These are phyloP conservation scores for Ditylenchus dipsaci DNA, from an alignment of 1,140 invertebrate species.

Conservation along the genomic window DNA sequence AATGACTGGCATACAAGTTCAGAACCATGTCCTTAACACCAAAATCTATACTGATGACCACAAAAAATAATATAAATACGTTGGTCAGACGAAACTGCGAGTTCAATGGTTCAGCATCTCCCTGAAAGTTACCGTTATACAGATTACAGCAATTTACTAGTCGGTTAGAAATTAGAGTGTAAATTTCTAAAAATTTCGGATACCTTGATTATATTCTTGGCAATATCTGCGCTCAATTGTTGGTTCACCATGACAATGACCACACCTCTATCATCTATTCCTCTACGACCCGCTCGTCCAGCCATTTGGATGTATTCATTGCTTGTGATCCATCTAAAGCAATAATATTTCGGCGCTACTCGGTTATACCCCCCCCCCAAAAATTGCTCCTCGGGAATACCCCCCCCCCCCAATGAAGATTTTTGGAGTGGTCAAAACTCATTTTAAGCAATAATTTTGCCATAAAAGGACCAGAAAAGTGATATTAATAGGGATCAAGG, in stretches of 20 bases:
- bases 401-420: too few relatives aligned
- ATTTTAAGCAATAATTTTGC: too few relatives aligned
- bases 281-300: constrained; percentile 87
- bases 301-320: constrained; percentile 99
- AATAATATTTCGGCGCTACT: background rate
- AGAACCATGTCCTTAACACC: constrained; percentile 81
- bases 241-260: constrained; percentile 98
- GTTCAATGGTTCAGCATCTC: constrained; percentile 89
- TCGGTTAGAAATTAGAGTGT: too few relatives aligned
- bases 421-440: too few relatives aligned
- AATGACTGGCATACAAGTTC: constrained; percentile 81
- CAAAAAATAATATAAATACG: too few relatives aligned
- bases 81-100: constrained; percentile 98
- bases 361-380: too few relatives aligned
- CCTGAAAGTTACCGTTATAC: constrained; percentile 59
- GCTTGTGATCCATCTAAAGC: constrained; percentile 65
- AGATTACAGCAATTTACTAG: constrained; percentile 3
- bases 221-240: constrained; percentile 79
- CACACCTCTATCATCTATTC: constrained; percentile 93
- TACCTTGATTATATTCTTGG: constrained; percentile 77
- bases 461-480: too few relatives aligned
- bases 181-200: background rate
- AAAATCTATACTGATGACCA: too few relatives aligned
- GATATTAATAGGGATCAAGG: too few relatives aligned
- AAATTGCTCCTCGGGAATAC: too few relatives aligned